These are phyloP conservation scores for Ptilodon capucinus DNA, from an alignment of 2,888 invertebrate species.

Conservation along the genomic window DNA sequence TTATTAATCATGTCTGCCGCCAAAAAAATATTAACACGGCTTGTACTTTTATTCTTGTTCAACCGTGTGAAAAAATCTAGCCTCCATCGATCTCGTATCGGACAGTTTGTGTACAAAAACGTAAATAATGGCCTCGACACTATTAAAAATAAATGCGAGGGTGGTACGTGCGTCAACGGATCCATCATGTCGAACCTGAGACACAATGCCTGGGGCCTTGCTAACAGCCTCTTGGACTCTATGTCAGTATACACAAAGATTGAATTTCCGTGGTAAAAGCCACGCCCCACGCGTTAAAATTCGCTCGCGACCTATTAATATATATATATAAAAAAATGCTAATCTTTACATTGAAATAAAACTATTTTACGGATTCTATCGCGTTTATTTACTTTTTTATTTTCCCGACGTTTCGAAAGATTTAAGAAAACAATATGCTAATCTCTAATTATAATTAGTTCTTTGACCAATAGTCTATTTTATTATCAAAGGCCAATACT, in stretches of 20 bases:
- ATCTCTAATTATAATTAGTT: no score
- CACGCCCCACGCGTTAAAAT: no score
- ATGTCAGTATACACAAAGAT: not conserved
- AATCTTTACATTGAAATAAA: no score
- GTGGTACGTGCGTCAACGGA: constrained; percentile 22
- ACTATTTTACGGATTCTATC: no score
- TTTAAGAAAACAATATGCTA: no score
- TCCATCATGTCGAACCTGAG: constrained; percentile 20
- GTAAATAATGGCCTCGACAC: constrained; percentile 13
- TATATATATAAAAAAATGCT: no score
- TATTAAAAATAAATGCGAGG: constrained; percentile 26
- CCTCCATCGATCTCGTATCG: constrained; percentile 26
- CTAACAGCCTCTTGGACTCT: not conserved
- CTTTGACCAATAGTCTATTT: no score
- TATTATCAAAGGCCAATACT: no score
- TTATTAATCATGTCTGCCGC: constrained; percentile 8
- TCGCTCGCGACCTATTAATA: no score
- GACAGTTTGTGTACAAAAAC: constrained; percentile 14
- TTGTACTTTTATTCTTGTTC: not conserved
- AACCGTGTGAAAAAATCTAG: constrained; percentile 4
- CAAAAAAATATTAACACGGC: constrained; percentile 5
- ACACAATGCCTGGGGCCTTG: constrained; percentile 3
- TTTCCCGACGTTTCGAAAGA: no score
- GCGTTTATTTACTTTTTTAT: no score
- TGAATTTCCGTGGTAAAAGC: no score